Base-by-base conservation (phyloP, 2,888 invertebrate genomes). In the Stenotaenia linearis region DNA sequence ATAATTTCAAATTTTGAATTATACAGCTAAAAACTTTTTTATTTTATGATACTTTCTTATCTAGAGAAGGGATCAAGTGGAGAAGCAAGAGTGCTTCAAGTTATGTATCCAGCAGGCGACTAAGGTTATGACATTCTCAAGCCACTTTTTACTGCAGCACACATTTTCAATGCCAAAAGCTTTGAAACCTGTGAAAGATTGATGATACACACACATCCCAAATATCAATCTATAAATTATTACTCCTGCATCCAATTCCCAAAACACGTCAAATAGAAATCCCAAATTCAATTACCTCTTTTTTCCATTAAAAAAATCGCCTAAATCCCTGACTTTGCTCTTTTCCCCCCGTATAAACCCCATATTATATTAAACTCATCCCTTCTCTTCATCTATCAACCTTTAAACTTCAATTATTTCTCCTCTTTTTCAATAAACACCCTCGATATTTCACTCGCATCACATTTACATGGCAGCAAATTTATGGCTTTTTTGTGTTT, bases 81-180 rank as follows among this genome's bases (percentile, higher is more conserved):
- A 56, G 21, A 21, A 9, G 21, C 21, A 9, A 6, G 23, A 23
- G 56, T 56, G 56, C 56, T 56, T 56, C 56, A 21, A 56, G 56
- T 56, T 56, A 56, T 56, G 56, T 56, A 56, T 56, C 56, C 56
- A 56, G 56, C 21, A 56, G 56, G 56, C 56, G 56, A 56, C 56
- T 56, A 56, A 56, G 56, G 56, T 56, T 56, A 56, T 56, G 56
- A 56, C 56, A 56, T 56, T 56, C 23, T 56, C 56, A 56, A 56
- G 21, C 56, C 56, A 56, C 56, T 21, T 56, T 56, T 56, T 56
- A 56, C 21, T 56, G 56, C 56, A 9, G 56, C 56, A 3, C 21
- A 21, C 56, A 56, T 56, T 56, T 56, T 56, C 56, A 56, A 56
- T 56, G 56, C 56, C 56, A 56, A 23, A 56, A 56, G 56, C 12